phyloP scores from a whole-genome alignment of 1,140 invertebrate species.

The Drosophila bifasciata region DNA sequence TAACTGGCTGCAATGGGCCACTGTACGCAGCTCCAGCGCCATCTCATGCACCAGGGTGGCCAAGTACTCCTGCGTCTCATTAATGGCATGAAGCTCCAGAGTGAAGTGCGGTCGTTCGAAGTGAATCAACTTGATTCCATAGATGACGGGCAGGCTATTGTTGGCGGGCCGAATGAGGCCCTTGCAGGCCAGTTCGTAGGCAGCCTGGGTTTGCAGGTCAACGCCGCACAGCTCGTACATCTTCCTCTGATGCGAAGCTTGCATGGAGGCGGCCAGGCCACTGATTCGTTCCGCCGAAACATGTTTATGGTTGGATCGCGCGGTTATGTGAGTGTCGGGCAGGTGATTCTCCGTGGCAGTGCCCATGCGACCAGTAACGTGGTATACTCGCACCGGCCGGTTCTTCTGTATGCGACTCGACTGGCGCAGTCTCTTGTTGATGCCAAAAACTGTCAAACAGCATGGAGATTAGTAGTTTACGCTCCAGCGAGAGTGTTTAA shows the following conservation, averaged over 20 bases:
- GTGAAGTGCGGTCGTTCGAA: constrained; percentile 93
- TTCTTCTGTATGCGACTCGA: constrained; percentile 86
- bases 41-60: constrained; percentile 91
- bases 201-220: constrained; percentile 92
- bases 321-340: constrained; percentile 89
- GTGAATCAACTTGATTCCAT: constrained; percentile 93
- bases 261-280: constrained; percentile 89
- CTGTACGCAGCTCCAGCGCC: constrained; percentile 90
- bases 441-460: constrained; percentile 87
- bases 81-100: constrained; percentile 94
- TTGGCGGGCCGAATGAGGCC: constrained; percentile 91
- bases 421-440: constrained; percentile 87
- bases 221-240: constrained; percentile 92
- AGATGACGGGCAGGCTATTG: constrained; percentile 90
- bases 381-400: constrained; percentile 88
- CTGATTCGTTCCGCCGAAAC: constrained; percentile 88
- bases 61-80: constrained; percentile 92
- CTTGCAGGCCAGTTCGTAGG: constrained; percentile 93
- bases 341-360: constrained; percentile 91
- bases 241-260: constrained; percentile 91
- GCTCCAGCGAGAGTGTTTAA: constrained; percentile 8
- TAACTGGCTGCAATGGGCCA: constrained; percentile 91
- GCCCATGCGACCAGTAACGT: constrained; percentile 91
- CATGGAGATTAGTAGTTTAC: background rate
- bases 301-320: constrained; percentile 89